Evolutionary conservation across 2,888 invertebrate species (phyloP).

Genomic region (Axea sp.): DNA sequence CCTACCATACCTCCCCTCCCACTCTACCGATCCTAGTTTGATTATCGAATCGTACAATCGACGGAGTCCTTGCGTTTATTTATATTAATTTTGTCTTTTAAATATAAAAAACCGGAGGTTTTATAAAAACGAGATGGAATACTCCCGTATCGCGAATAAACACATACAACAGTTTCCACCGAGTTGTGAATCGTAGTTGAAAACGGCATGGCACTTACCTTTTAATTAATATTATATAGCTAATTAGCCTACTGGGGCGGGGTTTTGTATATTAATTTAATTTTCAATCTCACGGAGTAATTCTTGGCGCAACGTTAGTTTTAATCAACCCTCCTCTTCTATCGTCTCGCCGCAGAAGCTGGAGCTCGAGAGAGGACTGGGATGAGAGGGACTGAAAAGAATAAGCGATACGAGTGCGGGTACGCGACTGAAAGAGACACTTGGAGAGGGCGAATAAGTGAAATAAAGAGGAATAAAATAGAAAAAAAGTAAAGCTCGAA

Average conservation of each 20-base stretch:
- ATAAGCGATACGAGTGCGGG: conserved; percentile 44
- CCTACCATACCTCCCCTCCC: neutral
- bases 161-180: conserved; percentile 42
- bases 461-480: conserved; percentile 58
- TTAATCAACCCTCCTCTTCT: conserved; percentile 73
- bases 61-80: conserved; percentile 6
- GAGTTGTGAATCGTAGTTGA: conserved; percentile 67
- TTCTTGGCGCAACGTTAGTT: conserved; percentile 79
- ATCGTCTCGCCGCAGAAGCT: conserved; percentile 63
- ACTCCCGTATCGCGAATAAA: conserved; percentile 52
- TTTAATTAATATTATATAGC: conserved; percentile 80
- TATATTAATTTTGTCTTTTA: conserved; percentile 8
- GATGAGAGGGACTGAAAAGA: conserved; percentile 59
- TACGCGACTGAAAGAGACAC: conserved; percentile 43
- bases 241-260: conserved; percentile 76
- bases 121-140: conserved; percentile 50
- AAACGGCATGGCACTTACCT: conserved; percentile 75
- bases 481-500: conserved; percentile 67
- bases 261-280: conserved; percentile 80
- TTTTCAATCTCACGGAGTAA: conserved; percentile 80
- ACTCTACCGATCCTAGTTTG: neutral
- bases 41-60: conserved; percentile 18
- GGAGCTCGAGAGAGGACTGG: conserved; percentile 51
- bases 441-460: conserved; percentile 51
- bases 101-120: conserved; percentile 24